Conservation (phyloP, 2,113 vertebrate species). For the Tetrao urogallus region DNA sequence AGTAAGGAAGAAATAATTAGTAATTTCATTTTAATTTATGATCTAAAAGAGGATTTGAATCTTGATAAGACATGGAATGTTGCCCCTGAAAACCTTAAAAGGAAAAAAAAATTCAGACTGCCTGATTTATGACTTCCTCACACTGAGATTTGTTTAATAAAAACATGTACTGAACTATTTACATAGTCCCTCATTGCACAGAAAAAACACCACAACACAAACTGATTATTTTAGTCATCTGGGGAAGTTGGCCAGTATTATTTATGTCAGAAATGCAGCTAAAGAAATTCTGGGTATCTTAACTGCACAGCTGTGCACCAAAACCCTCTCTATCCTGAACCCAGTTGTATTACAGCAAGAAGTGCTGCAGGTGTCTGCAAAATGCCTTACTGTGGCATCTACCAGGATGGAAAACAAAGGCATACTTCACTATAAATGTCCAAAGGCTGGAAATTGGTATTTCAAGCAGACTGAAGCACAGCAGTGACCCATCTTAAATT, state of each 20-base stretch:
- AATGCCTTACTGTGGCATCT: background rate
- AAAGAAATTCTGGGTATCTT: background rate
- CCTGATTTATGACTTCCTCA: background rate
- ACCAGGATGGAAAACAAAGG: background rate
- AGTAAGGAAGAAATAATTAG: conserved; percentile 23
- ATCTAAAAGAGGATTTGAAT: background rate
- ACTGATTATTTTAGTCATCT: background rate
- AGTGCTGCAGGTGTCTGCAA: background rate
- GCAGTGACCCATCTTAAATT: background rate
- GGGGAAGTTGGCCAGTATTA: background rate
- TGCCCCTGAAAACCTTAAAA: background rate
- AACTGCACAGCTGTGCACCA: background rate
- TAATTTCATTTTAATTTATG: conserved; percentile 12
- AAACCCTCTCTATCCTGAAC: background rate
- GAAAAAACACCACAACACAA: background rate
- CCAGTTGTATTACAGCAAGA: background rate
- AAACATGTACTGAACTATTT: background rate
- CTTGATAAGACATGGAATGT: background rate
- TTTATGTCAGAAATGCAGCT: background rate
- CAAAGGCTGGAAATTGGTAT: background rate
- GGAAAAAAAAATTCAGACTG: background rate
- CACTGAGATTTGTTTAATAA: background rate
- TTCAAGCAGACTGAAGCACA: background rate
- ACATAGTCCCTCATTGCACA: background rate
- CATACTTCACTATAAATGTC: background rate